These are phyloP conservation scores for Salticus scenicus DNA, from an alignment of 2,888 invertebrate genomes.

Conservation along the genomic window DNA sequence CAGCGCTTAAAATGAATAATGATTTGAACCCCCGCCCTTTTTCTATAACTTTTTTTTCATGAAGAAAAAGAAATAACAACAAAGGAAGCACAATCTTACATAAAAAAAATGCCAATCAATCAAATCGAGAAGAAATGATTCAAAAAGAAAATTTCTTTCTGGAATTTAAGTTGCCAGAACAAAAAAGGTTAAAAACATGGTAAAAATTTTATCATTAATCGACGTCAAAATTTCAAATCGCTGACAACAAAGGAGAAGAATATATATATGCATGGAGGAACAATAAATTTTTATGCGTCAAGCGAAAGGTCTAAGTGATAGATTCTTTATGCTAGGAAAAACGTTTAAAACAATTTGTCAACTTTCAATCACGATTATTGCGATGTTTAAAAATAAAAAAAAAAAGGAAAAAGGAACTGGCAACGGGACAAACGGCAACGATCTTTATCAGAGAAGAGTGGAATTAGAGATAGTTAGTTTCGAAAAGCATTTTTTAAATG, in stretches of 20 bases:
- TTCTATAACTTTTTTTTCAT: conserved; percentile 49
- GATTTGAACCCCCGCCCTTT: conserved; percentile 64
- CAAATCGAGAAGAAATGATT: conserved; percentile 62
- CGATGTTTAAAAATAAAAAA: background rate
- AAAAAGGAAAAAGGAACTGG: no score
- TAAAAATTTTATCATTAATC: conserved; percentile 32
- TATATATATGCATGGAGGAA: background rate
- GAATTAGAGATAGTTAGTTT: conserved; percentile 8
- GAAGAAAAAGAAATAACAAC: conserved; percentile 47
- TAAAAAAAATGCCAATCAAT: conserved; percentile 62
- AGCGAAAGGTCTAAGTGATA: conserved; percentile 9
- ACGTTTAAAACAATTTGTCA: conserved; percentile 56
- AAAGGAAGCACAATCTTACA: conserved; percentile 47
- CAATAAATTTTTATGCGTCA: conserved; percentile 19
- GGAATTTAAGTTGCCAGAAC: conserved; percentile 20
- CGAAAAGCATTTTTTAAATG: background rate
- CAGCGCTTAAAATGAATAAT: conserved; percentile 65
- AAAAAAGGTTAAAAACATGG: conserved; percentile 21
- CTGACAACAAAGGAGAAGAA: conserved; percentile 13
- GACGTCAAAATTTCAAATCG: conserved; percentile 5
- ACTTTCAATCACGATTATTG: conserved; percentile 53
- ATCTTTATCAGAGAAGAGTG: conserved; percentile 9
- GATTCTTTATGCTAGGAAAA: conserved; percentile 14
- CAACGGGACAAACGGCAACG: conserved; percentile 14
- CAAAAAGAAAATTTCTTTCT: conserved; percentile 12